A percentile compares a stretch with the other conserved stretches of the same genome.
Evolutionary conservation across 1,140 invertebrate genomes (phyloP).

Genomic region (Drosophila sp.): DNA sequence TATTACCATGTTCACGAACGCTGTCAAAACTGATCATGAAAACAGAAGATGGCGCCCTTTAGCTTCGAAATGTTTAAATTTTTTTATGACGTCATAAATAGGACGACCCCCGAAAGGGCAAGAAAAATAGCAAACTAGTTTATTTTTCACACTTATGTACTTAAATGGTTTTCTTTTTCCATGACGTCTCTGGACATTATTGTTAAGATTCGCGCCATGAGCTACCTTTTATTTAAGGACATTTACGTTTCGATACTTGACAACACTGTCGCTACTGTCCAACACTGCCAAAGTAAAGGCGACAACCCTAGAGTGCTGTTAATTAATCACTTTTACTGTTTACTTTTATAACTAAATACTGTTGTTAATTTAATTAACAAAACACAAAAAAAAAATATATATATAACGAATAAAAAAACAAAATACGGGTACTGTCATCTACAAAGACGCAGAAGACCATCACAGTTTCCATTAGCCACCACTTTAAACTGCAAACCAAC

Average conservation of each 20-base stretch:
- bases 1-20: too few species aligned
- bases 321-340: constrained; percentile 62
- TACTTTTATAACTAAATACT: constrained; percentile 56
- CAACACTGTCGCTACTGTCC: background rate
- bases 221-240: background rate
- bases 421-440: constrained; percentile 9
- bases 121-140: too few species aligned
- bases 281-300: constrained; percentile 16
- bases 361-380: constrained; percentile 51
- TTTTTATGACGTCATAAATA: too few species aligned
- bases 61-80: too few species aligned
- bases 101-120: too few species aligned
- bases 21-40: too few species aligned
- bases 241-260: background rate
- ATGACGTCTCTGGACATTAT: too few species aligned
- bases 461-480: background rate
- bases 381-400: constrained; percentile 5
- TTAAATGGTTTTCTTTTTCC: too few species aligned
- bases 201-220: background rate
- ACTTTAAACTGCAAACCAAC: background rate
- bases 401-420: constrained; percentile 8
- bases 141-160: too few species aligned
- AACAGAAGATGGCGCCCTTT: too few species aligned
- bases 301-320: constrained; percentile 28
- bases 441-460: constrained; percentile 2